Base-by-base conservation (phyloP, 2,113 vertebrate species). In the Haemorhous mexicanus region DNA sequence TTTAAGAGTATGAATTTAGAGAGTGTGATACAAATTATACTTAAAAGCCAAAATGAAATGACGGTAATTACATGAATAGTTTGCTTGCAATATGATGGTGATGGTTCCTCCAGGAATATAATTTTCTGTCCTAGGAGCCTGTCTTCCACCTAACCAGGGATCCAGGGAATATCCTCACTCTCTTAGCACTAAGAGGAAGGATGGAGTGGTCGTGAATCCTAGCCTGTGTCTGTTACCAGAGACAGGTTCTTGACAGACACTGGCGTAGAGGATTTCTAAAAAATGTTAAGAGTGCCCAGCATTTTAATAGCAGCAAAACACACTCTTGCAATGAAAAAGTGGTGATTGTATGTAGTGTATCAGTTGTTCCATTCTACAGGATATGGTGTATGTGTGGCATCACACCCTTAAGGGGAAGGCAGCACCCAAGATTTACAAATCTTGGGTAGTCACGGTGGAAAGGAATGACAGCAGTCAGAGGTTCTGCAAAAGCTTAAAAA, bases 181-280 rank as follows among this genome's bases (percentile, higher is more conserved):
- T 76, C 23, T 76, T 70, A 49, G 11, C 5, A 32, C 7, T 39
- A 61, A 35, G 2, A 17, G 11, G 18, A 70, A 44, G 0, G 0
- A 56, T 46, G 26, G 16, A 44, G 9, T 35, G 11, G 10, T 76
- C 26, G 75, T 50, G 53, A 87, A 50, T 69, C 20, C 14, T 63
- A n/a, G 23, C 56, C 17, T 64, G 1, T 0, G 2, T 55, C 44
- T 82, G 41, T 49, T 74, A 47, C 13, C 20, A 77, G 52, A 58
- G 50, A 33, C 12, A 69, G 16, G 22, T 56, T 46, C 37, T 70
- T 74, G 39, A 53, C 26, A 68, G 49, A 66, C 8, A 15, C 17
- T 46, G 43, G 21, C 9, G 2, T 28, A 53, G 66, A 67, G 33
- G 23, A 62, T 67, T 90, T 88, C 37, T 76, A 66, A 92, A 53